These are phyloP conservation scores for Drosophila ercepeae DNA, from an alignment of 1,140 invertebrate species.

Conservation along the genomic window DNA sequence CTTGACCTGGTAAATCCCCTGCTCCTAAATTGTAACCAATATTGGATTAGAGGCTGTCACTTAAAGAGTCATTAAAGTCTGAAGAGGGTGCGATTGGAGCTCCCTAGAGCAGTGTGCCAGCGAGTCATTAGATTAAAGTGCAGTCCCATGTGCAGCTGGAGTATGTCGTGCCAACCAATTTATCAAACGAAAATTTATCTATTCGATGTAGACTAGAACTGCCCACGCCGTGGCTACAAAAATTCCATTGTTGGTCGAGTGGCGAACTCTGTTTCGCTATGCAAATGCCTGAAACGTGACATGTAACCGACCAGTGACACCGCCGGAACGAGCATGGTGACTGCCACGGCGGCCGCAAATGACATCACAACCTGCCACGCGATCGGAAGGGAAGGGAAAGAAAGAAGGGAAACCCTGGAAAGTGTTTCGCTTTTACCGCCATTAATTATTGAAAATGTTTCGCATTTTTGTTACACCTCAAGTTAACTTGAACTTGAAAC, in stretches of 20 bases:
- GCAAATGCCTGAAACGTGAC: constrained; percentile 77
- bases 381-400: constrained; percentile 15
- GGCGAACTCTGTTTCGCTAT: constrained; percentile 37
- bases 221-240: constrained; percentile 51
- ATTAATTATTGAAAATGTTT: constrained; percentile 52
- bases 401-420: constrained; percentile 17
- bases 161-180: constrained; percentile 59
- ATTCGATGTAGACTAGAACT: constrained; percentile 22
- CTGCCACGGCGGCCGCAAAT: constrained; percentile 39
- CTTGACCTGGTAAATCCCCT: constrained; percentile 14
- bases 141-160: constrained; percentile 63
- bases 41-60: background rate
- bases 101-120: constrained; percentile 47
- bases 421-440: constrained; percentile 45
- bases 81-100: constrained; percentile 2
- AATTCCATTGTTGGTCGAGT: constrained; percentile 59
- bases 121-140: constrained; percentile 55
- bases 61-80: background rate
- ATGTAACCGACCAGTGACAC: constrained; percentile 46
- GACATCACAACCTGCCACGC: constrained; percentile 39
- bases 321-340: background rate
- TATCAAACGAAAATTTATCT: constrained; percentile 48
- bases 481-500: constrained; percentile 73
- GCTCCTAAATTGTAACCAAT: background rate
- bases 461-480: constrained; percentile 47